Conservation (phyloP, 92 coral and sea anemone species). For the Hydrozoanthus gracilis region DNA sequence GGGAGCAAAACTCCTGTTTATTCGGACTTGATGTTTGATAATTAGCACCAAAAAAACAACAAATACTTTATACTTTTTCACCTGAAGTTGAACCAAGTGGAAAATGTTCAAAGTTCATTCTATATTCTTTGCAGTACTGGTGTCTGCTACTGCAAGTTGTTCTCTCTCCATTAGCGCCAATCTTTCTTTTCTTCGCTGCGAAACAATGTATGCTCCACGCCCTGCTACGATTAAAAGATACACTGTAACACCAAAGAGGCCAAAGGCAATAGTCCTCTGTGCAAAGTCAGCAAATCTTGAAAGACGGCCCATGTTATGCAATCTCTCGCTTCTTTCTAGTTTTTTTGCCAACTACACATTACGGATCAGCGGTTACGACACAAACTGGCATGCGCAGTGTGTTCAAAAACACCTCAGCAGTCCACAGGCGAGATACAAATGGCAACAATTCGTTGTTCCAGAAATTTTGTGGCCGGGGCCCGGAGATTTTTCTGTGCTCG, state of each 20-base stretch:
- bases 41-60: too few relatives aligned
- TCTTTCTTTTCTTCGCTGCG: slow-evolving; percentile 41
- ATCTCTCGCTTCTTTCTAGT: background rate
- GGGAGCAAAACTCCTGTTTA: too few relatives aligned
- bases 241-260: slow-evolving; percentile 41
- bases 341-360: too few relatives aligned
- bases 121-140: background rate
- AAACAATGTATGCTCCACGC: slow-evolving; percentile 30
- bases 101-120: background rate
- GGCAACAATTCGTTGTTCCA: slow-evolving; percentile 39
- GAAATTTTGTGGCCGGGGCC: slow-evolving; percentile 1
- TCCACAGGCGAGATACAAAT: background rate
- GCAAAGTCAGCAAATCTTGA: slow-evolving; percentile 42
- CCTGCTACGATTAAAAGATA: slow-evolving; percentile 24
- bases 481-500: slow-evolving; percentile 37
- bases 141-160: background rate
- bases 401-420: background rate
- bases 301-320: slow-evolving; percentile 10
- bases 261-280: slow-evolving; percentile 43
- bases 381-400: background rate
- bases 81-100: too few relatives aligned
- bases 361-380: slow-evolving; percentile 22
- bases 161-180: slow-evolving; percentile 26
- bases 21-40: too few relatives aligned
- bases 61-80: too few relatives aligned